A percentile compares a stretch with the other conserved stretches of the same genome.
Conservation (phyloP, 2,888 invertebrate genomes). For the Tiliacea aurago region DNA sequence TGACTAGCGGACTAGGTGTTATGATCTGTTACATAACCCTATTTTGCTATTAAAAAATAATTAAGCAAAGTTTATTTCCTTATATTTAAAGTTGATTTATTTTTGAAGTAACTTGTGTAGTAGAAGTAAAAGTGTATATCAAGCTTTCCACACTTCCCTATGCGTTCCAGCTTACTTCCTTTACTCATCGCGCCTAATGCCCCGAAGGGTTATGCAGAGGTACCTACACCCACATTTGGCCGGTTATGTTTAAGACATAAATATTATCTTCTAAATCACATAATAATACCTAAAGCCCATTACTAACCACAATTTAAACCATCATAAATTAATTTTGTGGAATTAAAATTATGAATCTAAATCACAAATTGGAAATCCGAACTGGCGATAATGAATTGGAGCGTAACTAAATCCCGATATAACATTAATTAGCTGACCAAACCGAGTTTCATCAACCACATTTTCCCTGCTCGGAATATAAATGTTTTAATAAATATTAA, state of each 20-base stretch:
- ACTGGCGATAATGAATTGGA: conserved; percentile 34
- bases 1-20: too few relatives aligned
- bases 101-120: too few relatives aligned
- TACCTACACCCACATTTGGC: too few relatives aligned
- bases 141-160: not conserved
- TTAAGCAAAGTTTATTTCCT: too few relatives aligned
- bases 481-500: conserved; percentile 4
- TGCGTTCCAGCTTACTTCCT: not conserved
- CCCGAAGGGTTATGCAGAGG: too few relatives aligned
- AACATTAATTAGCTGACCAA: conserved; percentile 52
- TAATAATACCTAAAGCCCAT: not conserved
- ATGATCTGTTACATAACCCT: too few relatives aligned
- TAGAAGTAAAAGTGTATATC: too few relatives aligned
- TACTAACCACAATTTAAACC: conserved; percentile 4
- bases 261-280: not conserved
- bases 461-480: conserved; percentile 2
- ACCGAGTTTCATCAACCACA: conserved; percentile 37
- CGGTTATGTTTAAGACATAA: not conserved
- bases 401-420: conserved; percentile 33
- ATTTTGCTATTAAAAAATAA: too few relatives aligned
- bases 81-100: too few relatives aligned
- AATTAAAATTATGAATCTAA: conserved; percentile 46
- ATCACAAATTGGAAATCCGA: conserved; percentile 36
- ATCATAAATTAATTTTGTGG: conserved; percentile 22
- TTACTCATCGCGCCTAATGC: not conserved